Base-by-base conservation (phyloP, 2,888 invertebrate genomes). In the Agrotis puta region DNA sequence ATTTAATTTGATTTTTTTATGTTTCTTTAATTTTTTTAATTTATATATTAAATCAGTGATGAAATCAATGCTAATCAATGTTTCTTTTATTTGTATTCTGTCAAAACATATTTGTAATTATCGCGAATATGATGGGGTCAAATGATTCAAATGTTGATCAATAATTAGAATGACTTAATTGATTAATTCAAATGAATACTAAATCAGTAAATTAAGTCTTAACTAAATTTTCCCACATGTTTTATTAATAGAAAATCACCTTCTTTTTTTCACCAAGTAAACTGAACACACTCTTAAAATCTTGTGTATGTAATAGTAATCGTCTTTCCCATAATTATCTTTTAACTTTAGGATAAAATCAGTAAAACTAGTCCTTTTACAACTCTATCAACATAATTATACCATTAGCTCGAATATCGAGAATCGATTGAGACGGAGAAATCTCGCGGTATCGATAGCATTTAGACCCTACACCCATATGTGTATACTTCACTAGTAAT, bases 401-500 rank as follows among this genome's bases (percentile, higher is more conserved):
- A 84, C 87, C 88, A 88, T 87, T 87, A 84, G 63, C 66, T 76
- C 64, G 79, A 85, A 85, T 82, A 82, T 84, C 74, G 67, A 69
- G 69, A 74, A 70, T 57, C 70, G 61, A 82, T 72, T 74, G 70
- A 57, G 58, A 56, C 51, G 51, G 67, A 58, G 71, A 79, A 86
- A 82, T 79, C 75, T 61, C 16, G 64, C 56, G 57, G 82, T 84
- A 87, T 88, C 90, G 87, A 88, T 88, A 87, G 83, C 70, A 82
- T 86, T 83, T 81, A 81, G 74, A 82, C 64, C 71, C 75, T 81
- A 77, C 72, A 73, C 67, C 78, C 83, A 75, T 76, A 74, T 85
- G 84, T 83, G 79, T 65, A 84, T 85, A 88, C 90, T 87, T 90
- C 92, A 88, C 90, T 90, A 90, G 89, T 89, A 92, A 92, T 92